A percentile compares a stretch with the other conserved stretches of the same genome.
Evolutionary conservation across 2,797 vertebrate genomes (phyloP).

Genomic region (Tenualosa thibaudeaui): DNA sequence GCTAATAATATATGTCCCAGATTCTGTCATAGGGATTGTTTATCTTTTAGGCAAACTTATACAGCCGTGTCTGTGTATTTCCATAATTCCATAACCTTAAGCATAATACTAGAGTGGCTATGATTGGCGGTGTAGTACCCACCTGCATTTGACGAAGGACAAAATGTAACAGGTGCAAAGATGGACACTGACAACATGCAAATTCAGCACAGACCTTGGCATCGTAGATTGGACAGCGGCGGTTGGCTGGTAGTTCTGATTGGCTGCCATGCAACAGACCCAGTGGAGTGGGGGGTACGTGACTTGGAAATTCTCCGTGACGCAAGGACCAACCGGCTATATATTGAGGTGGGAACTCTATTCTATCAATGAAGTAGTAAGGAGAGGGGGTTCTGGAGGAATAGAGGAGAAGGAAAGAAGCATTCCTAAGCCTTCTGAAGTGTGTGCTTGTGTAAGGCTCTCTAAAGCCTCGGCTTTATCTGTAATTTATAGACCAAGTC

Average conservation of each 20-base stretch:
- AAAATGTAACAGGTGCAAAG: slow-evolving; percentile 64
- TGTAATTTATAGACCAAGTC: slow-evolving; percentile 52
- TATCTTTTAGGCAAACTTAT: not conserved
- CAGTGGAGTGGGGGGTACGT: slow-evolving; percentile 51
- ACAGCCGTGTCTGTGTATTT: slow-evolving; percentile 17
- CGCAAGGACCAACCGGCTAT: slow-evolving; percentile 63
- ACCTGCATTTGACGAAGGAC: slow-evolving; percentile 44
- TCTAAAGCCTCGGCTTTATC: not conserved
- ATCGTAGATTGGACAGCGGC: slow-evolving; percentile 47
- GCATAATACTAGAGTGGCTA: not conserved
- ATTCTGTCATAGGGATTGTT: not conserved
- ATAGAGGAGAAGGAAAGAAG: slow-evolving; percentile 45
- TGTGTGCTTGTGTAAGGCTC: slow-evolving; percentile 13
- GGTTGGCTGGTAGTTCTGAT: slow-evolving; percentile 49
- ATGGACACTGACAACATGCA: slow-evolving; percentile 56
- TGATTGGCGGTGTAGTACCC: not conserved
- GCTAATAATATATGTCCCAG: not conserved
- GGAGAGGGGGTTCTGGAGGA: slow-evolving; percentile 58
- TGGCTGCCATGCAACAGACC: slow-evolving; percentile 53
- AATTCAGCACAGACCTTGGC: slow-evolving; percentile 40
- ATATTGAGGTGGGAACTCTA: slow-evolving; percentile 63
- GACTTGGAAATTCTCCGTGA: slow-evolving; percentile 40
- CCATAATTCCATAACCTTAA: slow-evolving; percentile 23
- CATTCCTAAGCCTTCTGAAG: slow-evolving; percentile 57
- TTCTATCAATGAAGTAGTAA: slow-evolving; percentile 85